Percentiles rank a stretch among this genome's conserved stretches.
These are phyloP conservation scores for Meleagris gallopavo DNA, from an alignment of 2,113 vertebrate species.

Conservation along the genomic window DNA sequence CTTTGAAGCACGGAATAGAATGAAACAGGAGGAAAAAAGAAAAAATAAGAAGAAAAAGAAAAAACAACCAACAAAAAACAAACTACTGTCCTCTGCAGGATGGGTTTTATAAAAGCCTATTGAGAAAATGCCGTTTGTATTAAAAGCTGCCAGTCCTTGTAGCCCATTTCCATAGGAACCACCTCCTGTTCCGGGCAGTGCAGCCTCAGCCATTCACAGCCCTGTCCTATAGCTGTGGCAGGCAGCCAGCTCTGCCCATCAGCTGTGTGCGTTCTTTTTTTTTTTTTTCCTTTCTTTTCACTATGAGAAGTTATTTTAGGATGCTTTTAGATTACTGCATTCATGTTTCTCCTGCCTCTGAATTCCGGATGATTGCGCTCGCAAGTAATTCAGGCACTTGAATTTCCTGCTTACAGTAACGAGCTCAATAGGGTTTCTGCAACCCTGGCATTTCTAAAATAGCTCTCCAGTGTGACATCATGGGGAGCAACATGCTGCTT, in stretches of 20 bases:
- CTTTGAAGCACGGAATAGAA: conserved; percentile 44
- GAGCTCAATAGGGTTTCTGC: neutral
- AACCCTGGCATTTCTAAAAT: conserved; percentile 36
- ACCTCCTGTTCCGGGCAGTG: neutral
- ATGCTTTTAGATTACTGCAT: conserved; percentile 42
- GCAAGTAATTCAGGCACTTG: conserved; percentile 34
- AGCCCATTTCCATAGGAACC: conserved; percentile 37
- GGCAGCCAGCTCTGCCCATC: conserved; percentile 22
- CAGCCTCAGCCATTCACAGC: neutral
- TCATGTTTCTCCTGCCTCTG: neutral
- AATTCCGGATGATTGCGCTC: conserved; percentile 56
- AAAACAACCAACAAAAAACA: no score
- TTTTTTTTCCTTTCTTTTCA: neutral
- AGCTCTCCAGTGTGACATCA: neutral
- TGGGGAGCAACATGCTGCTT: neutral
- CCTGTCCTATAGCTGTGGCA: neutral
- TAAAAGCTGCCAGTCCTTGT: neutral
- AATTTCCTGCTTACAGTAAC: conserved; percentile 44
- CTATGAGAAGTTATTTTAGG: conserved; percentile 15
- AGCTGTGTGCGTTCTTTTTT: conserved; percentile 32
- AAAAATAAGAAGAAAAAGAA: neutral
- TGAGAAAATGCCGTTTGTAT: neutral
- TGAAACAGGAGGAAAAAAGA: neutral
- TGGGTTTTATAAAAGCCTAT: neutral
- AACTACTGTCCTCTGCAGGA: neutral